Base-by-base conservation (phyloP, 2,888 invertebrate genomes). In the Napeogenes inachia region DNA sequence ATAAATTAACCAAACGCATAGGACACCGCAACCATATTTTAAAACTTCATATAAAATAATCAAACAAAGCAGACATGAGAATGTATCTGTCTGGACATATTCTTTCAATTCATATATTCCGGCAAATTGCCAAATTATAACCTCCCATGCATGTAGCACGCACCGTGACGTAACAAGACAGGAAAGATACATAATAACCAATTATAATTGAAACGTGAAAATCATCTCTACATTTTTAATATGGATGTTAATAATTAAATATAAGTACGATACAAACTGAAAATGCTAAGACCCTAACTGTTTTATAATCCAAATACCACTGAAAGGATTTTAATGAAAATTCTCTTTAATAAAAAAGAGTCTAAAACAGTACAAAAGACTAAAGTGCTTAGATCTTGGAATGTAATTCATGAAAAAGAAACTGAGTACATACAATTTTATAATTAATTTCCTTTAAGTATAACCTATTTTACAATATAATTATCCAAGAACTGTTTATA, bases 81-180 rank as follows among this genome's bases (percentile, higher is more conserved):
- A 50, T 12, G 30, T 30, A 6, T 56, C 55, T 60, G 59, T 42
- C 59, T 32, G 47, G 45, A 42, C 46, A 21, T 35, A 38, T 46
- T 47, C 47, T 55, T 50, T 10, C 21, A 50, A 30, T 56, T 60
- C 55, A 56, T 56, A 56, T 12, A 35, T 10, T 54, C 21, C 10
- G 60, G 55, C 55, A 56, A 56, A 47, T 56, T 56, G 60, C 55
- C 60, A 60, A 50, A 46, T 46, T 46, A 57, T 50, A 13, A 46
- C 6, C 8, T 50, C 8, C 6, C 6, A 6, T 50, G 30, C 50
- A 8, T 50, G 42, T 42, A 10, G 12, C 42, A 42, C 42, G 42
- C 42, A 42, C 10, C 0, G 42, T 12, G 42, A 42, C 12, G 8
- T 42, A 6, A 42, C 10, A 3, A 10, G 42, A 42, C 10, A 42